A percentile compares a stretch with the other conserved stretches of the same genome.
Evolutionary conservation across 2,888 invertebrate species (phyloP).

Genomic region (Acrobasis consociella): DNA sequence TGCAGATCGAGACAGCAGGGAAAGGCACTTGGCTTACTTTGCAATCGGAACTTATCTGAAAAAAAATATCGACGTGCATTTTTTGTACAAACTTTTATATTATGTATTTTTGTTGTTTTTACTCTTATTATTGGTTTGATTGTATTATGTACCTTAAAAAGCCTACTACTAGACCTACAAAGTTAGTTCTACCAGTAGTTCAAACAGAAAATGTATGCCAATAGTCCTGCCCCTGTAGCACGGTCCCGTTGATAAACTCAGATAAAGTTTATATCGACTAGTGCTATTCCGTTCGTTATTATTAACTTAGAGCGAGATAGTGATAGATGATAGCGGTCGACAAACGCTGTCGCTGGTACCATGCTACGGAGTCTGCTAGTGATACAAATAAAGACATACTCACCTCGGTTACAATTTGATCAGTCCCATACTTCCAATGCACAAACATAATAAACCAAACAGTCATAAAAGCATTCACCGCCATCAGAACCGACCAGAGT

Average conservation of each 20-base stretch:
- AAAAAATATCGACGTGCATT: conserved; percentile 11
- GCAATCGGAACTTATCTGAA: conserved; percentile 67
- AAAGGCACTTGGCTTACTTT: conserved; percentile 67
- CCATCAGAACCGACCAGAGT: conserved; percentile 50
- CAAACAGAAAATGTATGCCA: too few relatives aligned
- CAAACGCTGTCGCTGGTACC: too few relatives aligned
- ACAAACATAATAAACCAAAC: conserved; percentile 52
- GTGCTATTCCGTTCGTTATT: too few relatives aligned
- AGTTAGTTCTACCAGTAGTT: too few relatives aligned
- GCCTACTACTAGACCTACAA: too few relatives aligned
- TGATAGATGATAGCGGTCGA: neutral
- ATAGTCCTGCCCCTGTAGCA: too few relatives aligned
- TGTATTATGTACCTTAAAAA: too few relatives aligned
- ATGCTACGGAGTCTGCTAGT: neutral
- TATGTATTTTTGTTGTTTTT: neutral
- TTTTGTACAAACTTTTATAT: neutral
- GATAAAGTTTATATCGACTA: too few relatives aligned
- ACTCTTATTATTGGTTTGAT: too few relatives aligned
- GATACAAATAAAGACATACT: conserved; percentile 19
- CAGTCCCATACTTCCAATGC: conserved; percentile 55
- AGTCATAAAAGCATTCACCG: conserved; percentile 45
- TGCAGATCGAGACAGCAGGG: conserved; percentile 70
- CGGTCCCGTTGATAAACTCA: too few relatives aligned
- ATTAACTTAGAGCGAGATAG: too few relatives aligned
- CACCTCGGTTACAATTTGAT: conserved; percentile 63